phyloP scores from a whole-genome alignment of 2,888 invertebrate genomes.

The Leptarthrus brevirostris region DNA sequence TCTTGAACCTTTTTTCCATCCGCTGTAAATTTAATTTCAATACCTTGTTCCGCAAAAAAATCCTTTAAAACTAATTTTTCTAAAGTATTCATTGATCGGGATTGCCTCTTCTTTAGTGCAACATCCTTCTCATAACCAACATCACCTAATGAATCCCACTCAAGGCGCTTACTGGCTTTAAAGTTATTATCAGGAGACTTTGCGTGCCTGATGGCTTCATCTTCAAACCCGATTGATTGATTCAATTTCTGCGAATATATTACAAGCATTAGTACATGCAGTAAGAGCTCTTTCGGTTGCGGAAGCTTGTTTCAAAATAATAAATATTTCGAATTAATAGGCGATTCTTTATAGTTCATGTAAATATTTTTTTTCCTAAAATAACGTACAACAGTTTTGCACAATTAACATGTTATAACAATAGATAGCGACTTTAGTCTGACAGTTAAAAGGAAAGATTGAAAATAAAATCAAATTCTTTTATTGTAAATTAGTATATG shows the following conservation, averaged over 20 bases:
- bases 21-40: conserved; percentile 52
- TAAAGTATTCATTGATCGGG: conserved; percentile 56
- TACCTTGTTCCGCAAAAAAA: conserved; percentile 57
- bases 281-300: too few species aligned
- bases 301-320: too few species aligned
- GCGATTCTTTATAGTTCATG: too few species aligned
- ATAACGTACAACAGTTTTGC: too few species aligned
- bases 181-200: conserved; percentile 80
- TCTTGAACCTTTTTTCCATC: not conserved
- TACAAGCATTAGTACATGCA: too few species aligned
- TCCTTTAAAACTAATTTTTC: conserved; percentile 63
- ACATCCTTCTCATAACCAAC: conserved; percentile 80
- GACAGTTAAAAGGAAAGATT: too few species aligned
- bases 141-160: conserved; percentile 91
- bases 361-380: too few species aligned
- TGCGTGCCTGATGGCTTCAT: conserved; percentile 57
- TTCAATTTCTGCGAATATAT: not conserved
- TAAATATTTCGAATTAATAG: too few species aligned
- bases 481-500: too few species aligned
- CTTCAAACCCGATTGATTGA: not conserved
- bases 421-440: too few species aligned
- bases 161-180: conserved; percentile 79
- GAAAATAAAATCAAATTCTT: too few species aligned
- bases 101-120: conserved; percentile 67
- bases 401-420: too few species aligned